Conservation (phyloP, 2,797 vertebrate genomes). For the Microctenopoma stevenorrisi region DNA sequence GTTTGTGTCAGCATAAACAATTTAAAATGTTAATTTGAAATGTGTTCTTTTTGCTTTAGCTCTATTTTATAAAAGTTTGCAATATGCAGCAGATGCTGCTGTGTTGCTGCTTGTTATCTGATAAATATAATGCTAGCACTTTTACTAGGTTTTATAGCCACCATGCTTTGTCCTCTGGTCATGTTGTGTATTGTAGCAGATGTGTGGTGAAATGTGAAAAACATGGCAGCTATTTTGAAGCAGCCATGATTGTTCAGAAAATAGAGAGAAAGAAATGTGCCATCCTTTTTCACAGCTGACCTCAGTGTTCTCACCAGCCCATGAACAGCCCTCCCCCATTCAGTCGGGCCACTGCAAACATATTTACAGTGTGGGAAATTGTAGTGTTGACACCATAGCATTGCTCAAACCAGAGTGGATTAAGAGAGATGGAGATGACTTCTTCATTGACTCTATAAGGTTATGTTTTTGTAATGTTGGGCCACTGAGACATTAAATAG, state of each 20-base stretch:
- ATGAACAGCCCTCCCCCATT: not conserved
- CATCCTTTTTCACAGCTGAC: conserved; percentile 9
- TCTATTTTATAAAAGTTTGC: not conserved
- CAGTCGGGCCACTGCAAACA: not conserved
- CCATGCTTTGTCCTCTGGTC: not conserved
- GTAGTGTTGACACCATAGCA: not conserved
- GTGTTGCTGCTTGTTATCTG: too few relatives aligned
- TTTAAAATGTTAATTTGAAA: not conserved
- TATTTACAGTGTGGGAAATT: conserved; percentile 6
- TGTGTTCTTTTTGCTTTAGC: not conserved
- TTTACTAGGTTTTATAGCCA: not conserved
- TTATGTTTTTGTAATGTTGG: too few relatives aligned
- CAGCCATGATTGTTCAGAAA: not conserved
- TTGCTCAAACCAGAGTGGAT: conserved; percentile 1
- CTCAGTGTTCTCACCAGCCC: conserved; percentile 11
- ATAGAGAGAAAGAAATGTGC: not conserved
- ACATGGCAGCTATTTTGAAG: not conserved
- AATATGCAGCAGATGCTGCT: too few relatives aligned
- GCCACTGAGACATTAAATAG: too few relatives aligned
- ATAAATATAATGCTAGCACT: not conserved
- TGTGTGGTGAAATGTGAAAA: not conserved
- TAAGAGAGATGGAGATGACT: too few relatives aligned
- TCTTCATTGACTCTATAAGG: too few relatives aligned
- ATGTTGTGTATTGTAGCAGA: not conserved
- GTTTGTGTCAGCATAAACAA: not conserved